Evolutionary conservation across 1,140 invertebrate genomes (phyloP).

Genomic region (Radopholus similis): DNA sequence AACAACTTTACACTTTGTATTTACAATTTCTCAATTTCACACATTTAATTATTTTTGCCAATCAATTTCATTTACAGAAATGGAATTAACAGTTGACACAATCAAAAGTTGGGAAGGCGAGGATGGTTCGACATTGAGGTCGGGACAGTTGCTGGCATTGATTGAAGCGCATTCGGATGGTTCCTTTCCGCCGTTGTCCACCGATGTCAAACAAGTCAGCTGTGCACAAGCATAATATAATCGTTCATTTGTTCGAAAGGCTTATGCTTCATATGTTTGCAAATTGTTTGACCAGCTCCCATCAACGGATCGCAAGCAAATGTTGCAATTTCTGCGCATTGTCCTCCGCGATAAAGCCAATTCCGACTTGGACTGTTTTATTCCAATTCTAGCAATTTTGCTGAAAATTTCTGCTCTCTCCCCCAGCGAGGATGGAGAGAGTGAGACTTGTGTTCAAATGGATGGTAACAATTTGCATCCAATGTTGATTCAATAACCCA

Average conservation of each 20-base stretch:
- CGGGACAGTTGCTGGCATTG: background rate
- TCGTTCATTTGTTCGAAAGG: too few species aligned
- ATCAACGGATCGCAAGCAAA: background rate
- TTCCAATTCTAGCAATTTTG: background rate
- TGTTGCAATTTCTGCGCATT: constrained; percentile 31
- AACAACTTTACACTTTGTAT: background rate
- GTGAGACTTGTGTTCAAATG: background rate
- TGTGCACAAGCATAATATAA: too few species aligned
- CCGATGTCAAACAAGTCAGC: constrained; percentile 15
- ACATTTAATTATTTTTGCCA: background rate
- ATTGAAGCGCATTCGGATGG: background rate
- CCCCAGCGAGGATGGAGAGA: background rate
- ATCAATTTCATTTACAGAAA: background rate
- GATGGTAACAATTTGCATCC: background rate
- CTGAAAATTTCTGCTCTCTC: constrained; percentile 1
- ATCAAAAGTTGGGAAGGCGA: background rate
- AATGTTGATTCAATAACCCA: background rate
- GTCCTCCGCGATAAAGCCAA: constrained; percentile 32
- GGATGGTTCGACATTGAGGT: background rate
- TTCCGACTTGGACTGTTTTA: constrained; percentile 19
- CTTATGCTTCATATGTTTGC: background rate
- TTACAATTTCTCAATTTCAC: background rate
- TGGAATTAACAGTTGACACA: background rate
- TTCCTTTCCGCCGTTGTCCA: constrained; percentile 3
- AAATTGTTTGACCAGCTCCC: background rate